Percentiles rank a stretch among this genome's conserved stretches.
phyloP scores from a whole-genome alignment of 2,888 invertebrate species.

The Stenotaenia linearis region DNA sequence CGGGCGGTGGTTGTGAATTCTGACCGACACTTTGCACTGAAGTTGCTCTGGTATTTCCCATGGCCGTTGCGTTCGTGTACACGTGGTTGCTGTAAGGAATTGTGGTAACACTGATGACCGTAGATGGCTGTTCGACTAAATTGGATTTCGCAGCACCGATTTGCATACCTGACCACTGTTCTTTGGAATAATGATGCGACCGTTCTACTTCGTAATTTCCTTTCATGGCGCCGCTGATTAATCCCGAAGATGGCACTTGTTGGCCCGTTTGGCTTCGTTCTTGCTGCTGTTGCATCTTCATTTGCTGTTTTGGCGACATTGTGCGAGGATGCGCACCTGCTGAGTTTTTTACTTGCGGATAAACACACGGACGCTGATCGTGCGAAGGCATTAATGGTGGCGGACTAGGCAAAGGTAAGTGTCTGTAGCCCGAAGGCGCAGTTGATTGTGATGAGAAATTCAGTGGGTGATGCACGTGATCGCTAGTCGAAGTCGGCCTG shows the following conservation, averaged over 20 bases:
- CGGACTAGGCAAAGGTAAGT: not conserved
- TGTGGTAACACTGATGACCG: slow-evolving; percentile 22
- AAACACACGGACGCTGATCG: not conserved
- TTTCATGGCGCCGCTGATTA: not conserved
- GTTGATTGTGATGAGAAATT: not conserved
- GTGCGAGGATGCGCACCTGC: slow-evolving; percentile 8
- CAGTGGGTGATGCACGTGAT: not conserved
- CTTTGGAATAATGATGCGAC: not conserved
- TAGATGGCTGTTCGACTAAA: not conserved
- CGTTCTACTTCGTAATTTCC: not conserved
- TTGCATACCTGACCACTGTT: not conserved
- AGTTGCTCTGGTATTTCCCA: slow-evolving; percentile 1
- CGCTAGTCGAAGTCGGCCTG: not conserved
- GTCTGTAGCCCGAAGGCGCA: not conserved
- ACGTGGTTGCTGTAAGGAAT: slow-evolving; percentile 31
- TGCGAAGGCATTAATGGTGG: slow-evolving; percentile 24
- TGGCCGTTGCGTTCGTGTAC: slow-evolving; percentile 28
- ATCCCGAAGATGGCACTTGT: not conserved
- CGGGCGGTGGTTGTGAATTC: not conserved
- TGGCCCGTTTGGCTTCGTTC: slow-evolving; percentile 34
- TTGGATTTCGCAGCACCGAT: not conserved
- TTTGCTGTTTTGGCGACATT: slow-evolving; percentile 37
- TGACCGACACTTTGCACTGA: slow-evolving; percentile 1
- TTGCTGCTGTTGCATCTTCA: slow-evolving; percentile 34
- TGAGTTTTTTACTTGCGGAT: not conserved